These are phyloP conservation scores for Clangula hyemalis DNA, from an alignment of 2,797 vertebrate genomes.

Conservation along the genomic window DNA sequence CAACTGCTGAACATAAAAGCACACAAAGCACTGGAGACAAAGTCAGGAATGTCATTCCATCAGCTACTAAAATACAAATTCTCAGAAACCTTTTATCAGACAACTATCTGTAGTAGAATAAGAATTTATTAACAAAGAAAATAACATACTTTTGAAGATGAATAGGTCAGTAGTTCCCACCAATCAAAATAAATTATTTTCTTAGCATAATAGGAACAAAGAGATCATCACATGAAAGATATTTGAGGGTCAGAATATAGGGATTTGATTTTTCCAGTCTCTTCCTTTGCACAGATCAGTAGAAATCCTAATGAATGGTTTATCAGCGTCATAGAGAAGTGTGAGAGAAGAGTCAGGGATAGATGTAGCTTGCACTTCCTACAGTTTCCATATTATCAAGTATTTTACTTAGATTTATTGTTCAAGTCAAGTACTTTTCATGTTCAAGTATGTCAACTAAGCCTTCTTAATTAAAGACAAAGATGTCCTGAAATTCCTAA, in stretches of 20 bases:
- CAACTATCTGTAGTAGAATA: not conserved
- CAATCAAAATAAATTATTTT: conserved; percentile 2
- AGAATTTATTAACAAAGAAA: not conserved
- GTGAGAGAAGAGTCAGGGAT: not conserved
- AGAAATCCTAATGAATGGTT: not conserved
- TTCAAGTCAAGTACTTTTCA: too few species aligned
- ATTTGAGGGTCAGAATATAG: not conserved
- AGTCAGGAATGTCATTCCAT: not conserved
- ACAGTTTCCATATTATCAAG: not conserved
- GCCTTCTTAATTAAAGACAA: not conserved
- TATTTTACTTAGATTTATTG: not conserved
- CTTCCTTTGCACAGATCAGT: not conserved
- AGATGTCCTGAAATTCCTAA: not conserved
- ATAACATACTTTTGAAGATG: not conserved
- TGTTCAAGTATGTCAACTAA: not conserved
- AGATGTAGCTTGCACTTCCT: not conserved
- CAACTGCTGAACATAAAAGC: not conserved
- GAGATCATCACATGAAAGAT: not conserved
- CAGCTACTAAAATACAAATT: not conserved
- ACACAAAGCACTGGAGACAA: not conserved
- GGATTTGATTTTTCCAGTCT: not conserved
- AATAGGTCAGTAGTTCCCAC: not conserved
- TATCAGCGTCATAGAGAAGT: not conserved
- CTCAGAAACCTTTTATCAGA: not conserved
- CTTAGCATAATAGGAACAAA: not conserved